phyloP scores from a whole-genome alignment of 2,888 invertebrate genomes.

The Xiphydria camelus region DNA sequence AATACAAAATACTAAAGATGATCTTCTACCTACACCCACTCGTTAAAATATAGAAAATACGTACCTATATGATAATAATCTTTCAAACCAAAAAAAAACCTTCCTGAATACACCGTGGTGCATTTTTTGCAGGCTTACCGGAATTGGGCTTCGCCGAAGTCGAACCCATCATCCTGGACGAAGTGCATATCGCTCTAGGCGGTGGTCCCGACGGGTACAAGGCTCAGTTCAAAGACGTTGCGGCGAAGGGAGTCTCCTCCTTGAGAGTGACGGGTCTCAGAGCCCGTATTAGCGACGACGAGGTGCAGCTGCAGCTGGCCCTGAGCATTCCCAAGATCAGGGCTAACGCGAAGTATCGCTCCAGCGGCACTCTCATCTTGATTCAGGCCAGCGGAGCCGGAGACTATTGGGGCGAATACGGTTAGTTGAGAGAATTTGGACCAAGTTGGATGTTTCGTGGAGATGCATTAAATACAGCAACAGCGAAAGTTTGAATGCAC shows the following conservation, averaged over 20 bases:
- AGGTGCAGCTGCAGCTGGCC: slow-evolving; percentile 80
- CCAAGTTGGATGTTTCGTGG: no score
- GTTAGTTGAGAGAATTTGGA: slow-evolving; percentile 64
- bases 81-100: no score
- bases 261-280: slow-evolving; percentile 79
- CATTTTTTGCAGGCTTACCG: slow-evolving; percentile 46
- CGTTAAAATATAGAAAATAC: no score
- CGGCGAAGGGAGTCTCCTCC: slow-evolving; percentile 80
- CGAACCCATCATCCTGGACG: slow-evolving; percentile 81
- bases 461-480: no score
- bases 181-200: slow-evolving; percentile 78
- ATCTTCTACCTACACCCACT: no score
- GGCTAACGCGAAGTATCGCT: slow-evolving; percentile 78
- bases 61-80: no score
- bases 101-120: no score
- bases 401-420: slow-evolving; percentile 89
- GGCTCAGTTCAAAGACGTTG: slow-evolving; percentile 78
- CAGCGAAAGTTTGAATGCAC: no score
- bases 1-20: no score
- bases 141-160: slow-evolving; percentile 58
- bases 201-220: slow-evolving; percentile 82
- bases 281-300: slow-evolving; percentile 63
- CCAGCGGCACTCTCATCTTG: slow-evolving; percentile 77
- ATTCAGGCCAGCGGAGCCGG: slow-evolving; percentile 84
- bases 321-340: slow-evolving; percentile 79